These are phyloP conservation scores for Plumapathes pennacea DNA, from an alignment of 92 coral and sea anemone species.

Conservation along the genomic window DNA sequence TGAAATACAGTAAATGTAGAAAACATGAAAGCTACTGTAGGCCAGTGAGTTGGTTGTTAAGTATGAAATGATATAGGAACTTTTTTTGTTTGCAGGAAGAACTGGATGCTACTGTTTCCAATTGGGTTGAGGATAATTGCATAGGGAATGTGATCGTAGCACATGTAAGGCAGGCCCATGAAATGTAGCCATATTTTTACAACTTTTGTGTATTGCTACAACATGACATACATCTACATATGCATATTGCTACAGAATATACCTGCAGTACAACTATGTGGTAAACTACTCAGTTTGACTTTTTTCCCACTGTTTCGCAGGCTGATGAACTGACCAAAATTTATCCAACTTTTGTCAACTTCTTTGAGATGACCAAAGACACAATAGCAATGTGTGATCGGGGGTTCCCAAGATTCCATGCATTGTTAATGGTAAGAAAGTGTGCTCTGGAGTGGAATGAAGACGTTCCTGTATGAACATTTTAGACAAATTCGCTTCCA, in stretches of 20 bases:
- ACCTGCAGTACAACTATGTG: background rate
- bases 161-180: constrained; percentile 48
- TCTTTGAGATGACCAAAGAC: constrained; percentile 98
- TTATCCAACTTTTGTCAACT: constrained; percentile 95
- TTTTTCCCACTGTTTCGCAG: constrained; percentile 7
- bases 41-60: background rate
- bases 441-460: no score
- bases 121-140: constrained; percentile 92
- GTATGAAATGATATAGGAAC: background rate
- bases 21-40: background rate
- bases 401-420: constrained; percentile 91
- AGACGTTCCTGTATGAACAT: no score
- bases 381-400: constrained; percentile 81
- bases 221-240: no score
- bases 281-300: background rate
- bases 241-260: background rate
- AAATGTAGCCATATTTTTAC: background rate
- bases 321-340: constrained; percentile 94
- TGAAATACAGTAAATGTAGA: no score
- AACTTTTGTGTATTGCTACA: no score
- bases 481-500: no score
- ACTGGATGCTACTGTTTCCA: constrained; percentile 66
- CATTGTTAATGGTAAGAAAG: constrained; percentile 78
- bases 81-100: constrained; percentile 43
- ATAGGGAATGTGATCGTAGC: constrained; percentile 80